A percentile compares a stretch with the other conserved stretches of the same genome.
phyloP scores from a whole-genome alignment of 2,113 vertebrate species.

The Clarias batrachus region DNA sequence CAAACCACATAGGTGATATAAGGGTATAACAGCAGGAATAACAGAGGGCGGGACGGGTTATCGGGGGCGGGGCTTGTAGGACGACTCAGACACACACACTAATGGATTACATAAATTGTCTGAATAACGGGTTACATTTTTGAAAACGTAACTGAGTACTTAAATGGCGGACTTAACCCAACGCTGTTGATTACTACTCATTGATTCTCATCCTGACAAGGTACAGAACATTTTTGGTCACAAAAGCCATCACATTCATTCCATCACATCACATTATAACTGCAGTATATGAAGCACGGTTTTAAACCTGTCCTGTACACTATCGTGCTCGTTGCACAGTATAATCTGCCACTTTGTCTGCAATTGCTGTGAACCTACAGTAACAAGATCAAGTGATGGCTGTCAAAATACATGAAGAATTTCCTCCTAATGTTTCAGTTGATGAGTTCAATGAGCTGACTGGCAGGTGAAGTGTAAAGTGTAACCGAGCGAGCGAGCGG shows the following conservation, averaged over 20 bases:
- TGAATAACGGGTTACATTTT: too few species aligned
- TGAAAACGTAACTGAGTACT: too few species aligned
- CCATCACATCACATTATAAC: neutral
- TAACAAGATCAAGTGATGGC: neutral
- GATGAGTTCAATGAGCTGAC: constrained; percentile 15
- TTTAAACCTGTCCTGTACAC: neutral
- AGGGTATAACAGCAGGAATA: too few species aligned
- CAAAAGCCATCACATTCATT: neutral
- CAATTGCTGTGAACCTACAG: neutral
- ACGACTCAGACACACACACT: too few species aligned
- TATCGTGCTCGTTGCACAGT: neutral
- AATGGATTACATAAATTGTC: too few species aligned
- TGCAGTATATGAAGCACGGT: neutral
- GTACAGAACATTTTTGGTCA: neutral
- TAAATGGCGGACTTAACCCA: too few species aligned
- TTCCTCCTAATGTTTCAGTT: constrained; percentile 5
- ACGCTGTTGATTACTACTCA: too few species aligned
- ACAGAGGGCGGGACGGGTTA: too few species aligned
- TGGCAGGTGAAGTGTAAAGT: constrained; percentile 7
- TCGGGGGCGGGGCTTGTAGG: too few species aligned
- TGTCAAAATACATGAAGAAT: constrained; percentile 15
- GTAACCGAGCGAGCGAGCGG: neutral
- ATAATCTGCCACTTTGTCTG: neutral
- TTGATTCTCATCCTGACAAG: too few species aligned
- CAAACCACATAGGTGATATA: too few species aligned